Evolutionary conservation across 2,797 vertebrate species (phyloP).

Genomic region (Pyrocephalus nanus): DNA sequence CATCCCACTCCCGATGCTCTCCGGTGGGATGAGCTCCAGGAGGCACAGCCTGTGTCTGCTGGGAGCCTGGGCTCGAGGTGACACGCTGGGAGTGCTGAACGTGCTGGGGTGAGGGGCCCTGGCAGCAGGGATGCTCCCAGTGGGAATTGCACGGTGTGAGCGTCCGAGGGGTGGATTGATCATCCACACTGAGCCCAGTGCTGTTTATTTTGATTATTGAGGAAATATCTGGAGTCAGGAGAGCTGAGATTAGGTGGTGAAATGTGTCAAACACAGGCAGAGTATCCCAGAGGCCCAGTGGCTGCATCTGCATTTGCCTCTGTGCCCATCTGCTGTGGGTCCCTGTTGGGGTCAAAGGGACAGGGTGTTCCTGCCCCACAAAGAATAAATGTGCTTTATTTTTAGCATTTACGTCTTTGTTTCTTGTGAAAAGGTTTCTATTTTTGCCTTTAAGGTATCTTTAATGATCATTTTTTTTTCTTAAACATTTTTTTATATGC

Average conservation of each 20-base stretch:
- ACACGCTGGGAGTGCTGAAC: not conserved
- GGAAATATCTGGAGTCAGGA: not conserved
- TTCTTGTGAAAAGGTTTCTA: not conserved
- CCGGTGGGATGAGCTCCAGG: rapidly evolving
- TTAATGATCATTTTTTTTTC: not conserved
- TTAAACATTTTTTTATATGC: not conserved
- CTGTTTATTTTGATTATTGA: not conserved
- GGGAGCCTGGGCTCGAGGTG: not conserved
- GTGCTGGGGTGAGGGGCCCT: not conserved
- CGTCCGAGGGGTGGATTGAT: not conserved
- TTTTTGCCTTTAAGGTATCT: rapidly evolving
- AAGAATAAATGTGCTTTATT: not conserved
- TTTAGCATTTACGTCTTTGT: not conserved
- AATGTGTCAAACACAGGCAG: not conserved
- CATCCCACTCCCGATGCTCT: rapidly evolving
- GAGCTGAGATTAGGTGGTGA: not conserved
- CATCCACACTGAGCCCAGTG: not conserved
- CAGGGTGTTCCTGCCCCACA: not conserved
- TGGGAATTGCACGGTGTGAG: not conserved
- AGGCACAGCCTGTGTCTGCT: not conserved
- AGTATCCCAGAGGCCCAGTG: not conserved
- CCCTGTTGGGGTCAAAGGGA: rapidly evolving
- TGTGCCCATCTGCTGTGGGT: rapidly evolving
- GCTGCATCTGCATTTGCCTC: not conserved
- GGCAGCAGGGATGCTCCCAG: rapidly evolving